Base-by-base conservation (phyloP, 2,888 invertebrate species). In the Sthenelais limicola region DNA sequence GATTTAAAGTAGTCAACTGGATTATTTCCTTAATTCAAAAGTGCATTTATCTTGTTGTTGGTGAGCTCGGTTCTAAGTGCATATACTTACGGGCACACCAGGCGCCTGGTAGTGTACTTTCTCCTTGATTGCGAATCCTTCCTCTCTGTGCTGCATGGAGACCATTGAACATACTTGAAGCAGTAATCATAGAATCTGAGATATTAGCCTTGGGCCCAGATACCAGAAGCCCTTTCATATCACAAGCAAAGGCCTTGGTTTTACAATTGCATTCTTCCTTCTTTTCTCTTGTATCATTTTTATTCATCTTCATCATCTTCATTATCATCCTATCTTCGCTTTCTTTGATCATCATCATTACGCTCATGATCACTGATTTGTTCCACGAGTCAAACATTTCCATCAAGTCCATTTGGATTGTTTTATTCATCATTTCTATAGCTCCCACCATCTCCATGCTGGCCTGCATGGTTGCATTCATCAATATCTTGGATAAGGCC, bases 81-180 rank as follows among this genome's bases (percentile, higher is more conserved):
- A 7, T 52, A 3, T 33, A 66, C 66, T 43, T 66, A 66, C 66
- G 5, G 35, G 66, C 38, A 26, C 66, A 66, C 66, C 66, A 66
- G 21, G 66, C 66, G 21, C 66, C 66, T 15, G 30, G 15, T n/a
- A 66, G 66, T 15, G 38, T 43, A n/a, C n/a, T n/a, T n/a, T n/a
- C n/a, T n/a, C n/a, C n/a, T n/a, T n/a, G n/a, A n/a, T n/a, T 24
- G 26, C 43, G 15, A 33, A 66, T 66, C 7, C 66, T 15, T 33
- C 66, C 66, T 21, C 66, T 33, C 15, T 28, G 28, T 1, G 66
- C 66, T 2, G 66, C 35, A 30, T 72, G 67, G 15, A 32, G 33
- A 15, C 7, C 49, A 51, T 72, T 51, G 32, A 49, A 72, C 33
- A 5, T 32, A 38, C 72, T 72, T 24, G 72, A 72, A 1, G 72